These are phyloP conservation scores for Salticus scenicus DNA, from an alignment of 2,888 invertebrate genomes.

Conservation along the genomic window DNA sequence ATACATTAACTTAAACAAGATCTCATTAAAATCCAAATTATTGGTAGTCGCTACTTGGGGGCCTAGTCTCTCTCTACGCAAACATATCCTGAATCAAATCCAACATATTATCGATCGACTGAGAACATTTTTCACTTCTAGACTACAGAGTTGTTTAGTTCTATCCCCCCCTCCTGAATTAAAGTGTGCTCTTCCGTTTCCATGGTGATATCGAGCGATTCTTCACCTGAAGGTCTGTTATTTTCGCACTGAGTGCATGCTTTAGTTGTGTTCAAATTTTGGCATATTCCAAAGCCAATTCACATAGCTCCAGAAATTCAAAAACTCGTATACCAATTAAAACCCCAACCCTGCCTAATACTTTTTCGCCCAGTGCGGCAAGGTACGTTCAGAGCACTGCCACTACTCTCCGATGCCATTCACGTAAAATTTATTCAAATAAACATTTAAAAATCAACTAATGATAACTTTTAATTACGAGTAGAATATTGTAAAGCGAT, in stretches of 20 bases:
- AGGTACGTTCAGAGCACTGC: not conserved
- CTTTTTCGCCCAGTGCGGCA: not conserved
- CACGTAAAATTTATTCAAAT: not conserved
- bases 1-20: conserved; percentile 48
- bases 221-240: conserved; percentile 64
- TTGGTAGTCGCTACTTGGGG: conserved; percentile 32
- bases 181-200: conserved; percentile 61
- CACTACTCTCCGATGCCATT: not conserved
- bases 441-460: not conserved
- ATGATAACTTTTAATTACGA: not conserved
- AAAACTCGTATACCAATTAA: not conserved
- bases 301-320: not conserved
- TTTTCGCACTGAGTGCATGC: conserved; percentile 60
- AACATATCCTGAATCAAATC: conserved; percentile 62
- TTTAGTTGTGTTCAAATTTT: conserved; percentile 61
- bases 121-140: conserved; percentile 67
- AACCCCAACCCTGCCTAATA: not conserved
- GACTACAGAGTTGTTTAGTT: conserved; percentile 58
- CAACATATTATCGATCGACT: conserved; percentile 59
- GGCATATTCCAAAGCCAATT: conserved; percentile 41
- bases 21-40: conserved; percentile 46
- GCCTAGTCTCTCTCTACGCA: conserved; percentile 24
- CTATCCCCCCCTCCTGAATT: conserved; percentile 42
- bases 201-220: conserved; percentile 63
- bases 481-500: not conserved